Conservation (phyloP, 2,888 invertebrate species). For the Andrena dorsata region DNA sequence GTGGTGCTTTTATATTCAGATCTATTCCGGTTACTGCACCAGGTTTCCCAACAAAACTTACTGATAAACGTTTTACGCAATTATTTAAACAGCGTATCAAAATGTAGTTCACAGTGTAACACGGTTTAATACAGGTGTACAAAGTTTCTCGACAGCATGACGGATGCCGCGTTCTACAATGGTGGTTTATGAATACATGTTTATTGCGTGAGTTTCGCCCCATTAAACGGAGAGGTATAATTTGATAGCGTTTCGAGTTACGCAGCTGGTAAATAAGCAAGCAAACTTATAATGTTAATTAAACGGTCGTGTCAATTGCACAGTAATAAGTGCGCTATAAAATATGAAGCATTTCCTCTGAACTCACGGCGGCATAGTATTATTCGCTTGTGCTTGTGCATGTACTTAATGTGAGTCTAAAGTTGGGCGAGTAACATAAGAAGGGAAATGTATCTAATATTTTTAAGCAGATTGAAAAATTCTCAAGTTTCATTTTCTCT, state of each 20-base stretch:
- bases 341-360: slow-evolving; percentile 1
- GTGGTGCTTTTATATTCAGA: too few relatives aligned
- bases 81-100: background rate
- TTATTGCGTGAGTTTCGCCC: background rate
- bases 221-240: background rate
- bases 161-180: background rate
- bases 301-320: background rate
- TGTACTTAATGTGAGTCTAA: background rate
- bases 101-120: background rate
- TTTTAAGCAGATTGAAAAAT: background rate
- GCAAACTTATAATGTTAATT: background rate
- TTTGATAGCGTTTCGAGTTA: background rate
- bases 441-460: background rate
- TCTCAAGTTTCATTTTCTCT: background rate
- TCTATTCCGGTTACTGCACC: too few relatives aligned
- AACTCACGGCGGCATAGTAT: background rate
- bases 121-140: background rate
- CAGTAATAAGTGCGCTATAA: background rate
- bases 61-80: too few relatives aligned
- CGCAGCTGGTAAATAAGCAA: background rate
- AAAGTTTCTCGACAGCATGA: background rate
- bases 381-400: background rate
- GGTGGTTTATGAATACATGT: background rate
- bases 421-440: background rate
- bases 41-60: too few relatives aligned